These are phyloP conservation scores for Andrena camellia DNA, from an alignment of 2,888 invertebrate species.

Conservation along the genomic window DNA sequence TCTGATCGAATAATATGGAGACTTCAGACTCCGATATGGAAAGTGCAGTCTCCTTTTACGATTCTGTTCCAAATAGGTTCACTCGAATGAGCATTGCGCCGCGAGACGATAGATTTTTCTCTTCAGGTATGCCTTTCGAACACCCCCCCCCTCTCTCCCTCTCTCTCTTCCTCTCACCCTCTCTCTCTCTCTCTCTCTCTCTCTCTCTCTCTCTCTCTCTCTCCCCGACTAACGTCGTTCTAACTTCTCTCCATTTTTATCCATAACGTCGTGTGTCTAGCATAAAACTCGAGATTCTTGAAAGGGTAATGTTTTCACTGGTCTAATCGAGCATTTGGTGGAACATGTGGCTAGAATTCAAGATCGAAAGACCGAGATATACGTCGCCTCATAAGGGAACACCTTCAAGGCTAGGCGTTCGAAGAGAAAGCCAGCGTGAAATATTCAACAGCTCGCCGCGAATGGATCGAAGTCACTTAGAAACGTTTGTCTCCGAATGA, in stretches of 20 bases:
- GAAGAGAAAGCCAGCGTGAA: not conserved
- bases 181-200: not conserved
- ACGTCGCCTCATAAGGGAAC: not conserved
- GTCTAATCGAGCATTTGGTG: not conserved
- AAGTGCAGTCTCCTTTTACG: slow-evolving; percentile 71
- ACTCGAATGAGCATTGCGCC: slow-evolving; percentile 68
- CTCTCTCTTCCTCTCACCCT: not conserved
- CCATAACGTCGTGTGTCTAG: no score
- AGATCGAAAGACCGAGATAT: not conserved
- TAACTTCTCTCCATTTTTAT: no score
- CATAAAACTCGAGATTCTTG: no score
- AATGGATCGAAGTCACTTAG: slow-evolving; percentile 1
- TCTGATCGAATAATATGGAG: slow-evolving; percentile 75
- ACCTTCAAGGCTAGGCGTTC: not conserved
- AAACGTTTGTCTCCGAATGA: slow-evolving; percentile 53
- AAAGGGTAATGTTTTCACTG: no score
- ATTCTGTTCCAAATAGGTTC: slow-evolving; percentile 72
- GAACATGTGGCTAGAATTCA: not conserved
- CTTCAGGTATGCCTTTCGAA: slow-evolving; percentile 39
- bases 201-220: not conserved
- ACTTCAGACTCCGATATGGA: slow-evolving; percentile 69
- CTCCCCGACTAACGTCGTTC: not conserved
- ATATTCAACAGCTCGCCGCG: not conserved
- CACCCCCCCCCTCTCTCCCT: slow-evolving; percentile 26
- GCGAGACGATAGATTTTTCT: slow-evolving; percentile 70